Conservation (phyloP, 1,140 invertebrate genomes). For the Sminthurinus signatus region DNA sequence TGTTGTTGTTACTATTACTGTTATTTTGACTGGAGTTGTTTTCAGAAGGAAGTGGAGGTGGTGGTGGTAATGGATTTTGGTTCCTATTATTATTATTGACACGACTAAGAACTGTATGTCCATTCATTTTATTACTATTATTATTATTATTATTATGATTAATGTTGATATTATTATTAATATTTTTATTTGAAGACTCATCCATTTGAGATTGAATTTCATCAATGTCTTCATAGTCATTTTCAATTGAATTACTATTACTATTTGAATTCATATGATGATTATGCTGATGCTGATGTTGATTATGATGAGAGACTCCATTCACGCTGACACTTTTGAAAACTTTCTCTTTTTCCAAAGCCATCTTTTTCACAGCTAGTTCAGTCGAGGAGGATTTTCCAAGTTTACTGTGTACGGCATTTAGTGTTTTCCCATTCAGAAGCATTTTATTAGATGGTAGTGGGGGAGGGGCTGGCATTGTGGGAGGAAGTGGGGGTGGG, state of each 20-base stretch:
- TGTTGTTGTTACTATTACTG: not conserved
- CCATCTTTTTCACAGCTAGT: not conserved
- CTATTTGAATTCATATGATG: not conserved
- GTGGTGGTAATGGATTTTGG: too few species aligned
- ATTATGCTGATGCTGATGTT: not conserved
- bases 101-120: too few species aligned
- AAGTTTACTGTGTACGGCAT: not conserved
- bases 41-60: constrained; percentile 19
- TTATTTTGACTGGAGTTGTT: too few species aligned
- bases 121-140: too few species aligned
- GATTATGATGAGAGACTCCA: too few species aligned
- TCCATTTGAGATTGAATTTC: constrained; percentile 13
- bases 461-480: not conserved
- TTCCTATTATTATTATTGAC: too few species aligned
- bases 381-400: not conserved
- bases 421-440: not conserved
- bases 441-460: not conserved
- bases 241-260: constrained; percentile 21
- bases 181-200: too few species aligned
- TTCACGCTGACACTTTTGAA: not conserved
- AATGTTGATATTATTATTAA: too few species aligned
- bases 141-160: too few species aligned
- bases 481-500: constrained; percentile 20
- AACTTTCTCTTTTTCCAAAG: constrained; percentile 4
- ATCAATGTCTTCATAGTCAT: constrained; percentile 43